Base-by-base conservation (phyloP, 2,888 invertebrate species). In the Dicyrtomina minuta region DNA sequence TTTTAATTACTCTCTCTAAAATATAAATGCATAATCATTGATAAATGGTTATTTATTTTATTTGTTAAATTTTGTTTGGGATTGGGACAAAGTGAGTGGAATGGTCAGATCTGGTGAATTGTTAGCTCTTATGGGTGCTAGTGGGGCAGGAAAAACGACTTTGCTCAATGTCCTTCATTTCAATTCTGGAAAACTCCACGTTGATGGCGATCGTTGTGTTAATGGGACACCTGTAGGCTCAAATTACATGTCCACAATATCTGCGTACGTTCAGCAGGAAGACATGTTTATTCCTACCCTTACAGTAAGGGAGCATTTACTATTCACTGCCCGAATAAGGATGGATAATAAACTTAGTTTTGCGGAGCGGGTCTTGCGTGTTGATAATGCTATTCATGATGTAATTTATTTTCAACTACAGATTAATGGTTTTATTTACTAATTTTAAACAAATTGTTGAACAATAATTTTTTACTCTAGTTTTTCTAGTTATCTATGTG, bases 241-340 rank as follows among this genome's bases (percentile, higher is more conserved):
- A 10, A 88, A 87, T 70, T 87, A 87, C 39, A 84, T 91, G 79
- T 89, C 89, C 61, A 88, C 90, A 3, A 85, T 91, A 43, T 91
- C 92, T 20, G 94, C 93, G 0, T 96, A 96, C 79, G 94, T 96
- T 0, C 95, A 96, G 80, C 96, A 96, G 81, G 91, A 95, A 79
- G 96, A 96, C 82, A 83, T 96, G 64, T 96, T 96, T 81, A 90
- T 96, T 77, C 92, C 93, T 0, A 92, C 91, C 0, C 84, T 96
- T 58, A 66, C 66, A 26, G 66, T 66, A 2, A 4, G 22, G 46
- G 66, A 66, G 46, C 66, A 66, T 26, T 26, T 66, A 59, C 86
- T 90, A 59, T 96, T 96, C 80, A 91, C 92, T 90, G 92, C 94
- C 2, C 83, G 91, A 80, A 89, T 95, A 15, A 86, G 94, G 56